A percentile compares a stretch with the other conserved stretches of the same genome.
These are phyloP conservation scores for Osmerus mordax DNA, from an alignment of 2,113 vertebrate species.

Conservation along the genomic window DNA sequence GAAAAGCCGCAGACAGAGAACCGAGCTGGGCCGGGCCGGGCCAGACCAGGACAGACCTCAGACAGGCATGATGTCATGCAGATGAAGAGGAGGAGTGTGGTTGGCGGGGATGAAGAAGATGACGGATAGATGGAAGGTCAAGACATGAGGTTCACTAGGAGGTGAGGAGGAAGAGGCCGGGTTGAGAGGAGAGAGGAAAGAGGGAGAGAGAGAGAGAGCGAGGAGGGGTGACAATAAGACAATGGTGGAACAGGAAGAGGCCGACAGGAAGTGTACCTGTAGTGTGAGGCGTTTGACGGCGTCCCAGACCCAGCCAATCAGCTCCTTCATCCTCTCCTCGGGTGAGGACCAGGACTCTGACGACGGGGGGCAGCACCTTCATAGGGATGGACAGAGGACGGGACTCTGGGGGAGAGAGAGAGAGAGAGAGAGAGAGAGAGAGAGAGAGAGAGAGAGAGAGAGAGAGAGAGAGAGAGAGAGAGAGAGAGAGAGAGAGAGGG, in stretches of 20 bases:
- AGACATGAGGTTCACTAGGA: not conserved
- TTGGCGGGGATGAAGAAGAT: not conserved
- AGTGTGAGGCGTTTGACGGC: slow-evolving; percentile 7
- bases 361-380: slow-evolving; percentile 3
- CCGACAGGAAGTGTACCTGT: not conserved
- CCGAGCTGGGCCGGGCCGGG: slow-evolving; percentile 41
- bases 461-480: not conserved
- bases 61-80: not conserved
- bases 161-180: slow-evolving; percentile 38
- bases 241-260: no score
- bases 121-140: not conserved
- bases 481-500: not conserved
- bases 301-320: not conserved
- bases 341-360: not conserved
- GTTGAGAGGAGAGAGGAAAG: slow-evolving; percentile 24
- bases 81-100: not conserved
- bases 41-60: slow-evolving; percentile 14
- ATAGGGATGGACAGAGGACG: slow-evolving; percentile 8
- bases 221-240: not conserved
- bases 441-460: no score
- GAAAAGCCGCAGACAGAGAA: no score
- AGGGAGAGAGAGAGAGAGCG: not conserved
- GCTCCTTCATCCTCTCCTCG: slow-evolving; percentile 2
- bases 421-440: not conserved
- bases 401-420: slow-evolving; percentile 6